Evolutionary conservation across 1,140 invertebrate genomes (phyloP).

Genomic region (Papilio xuthus): DNA sequence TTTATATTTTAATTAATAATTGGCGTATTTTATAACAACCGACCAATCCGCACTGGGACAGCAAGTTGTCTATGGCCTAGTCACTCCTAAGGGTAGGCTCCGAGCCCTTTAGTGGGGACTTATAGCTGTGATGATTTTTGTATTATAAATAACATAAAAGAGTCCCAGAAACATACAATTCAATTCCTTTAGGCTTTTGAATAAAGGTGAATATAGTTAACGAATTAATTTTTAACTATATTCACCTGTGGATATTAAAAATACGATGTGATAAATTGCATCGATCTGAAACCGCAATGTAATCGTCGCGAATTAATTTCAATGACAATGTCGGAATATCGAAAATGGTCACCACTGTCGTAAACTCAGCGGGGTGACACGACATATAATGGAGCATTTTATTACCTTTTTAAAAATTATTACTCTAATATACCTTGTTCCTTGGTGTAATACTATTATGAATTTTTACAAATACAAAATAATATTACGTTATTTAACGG

Average conservation of each 20-base stretch:
- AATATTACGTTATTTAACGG: background rate
- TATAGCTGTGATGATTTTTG: too few species aligned
- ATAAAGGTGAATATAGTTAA: background rate
- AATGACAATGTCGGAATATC: slow-evolving; percentile 33
- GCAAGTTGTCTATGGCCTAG: too few species aligned
- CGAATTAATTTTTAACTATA: background rate
- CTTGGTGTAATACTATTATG: slow-evolving; percentile 28
- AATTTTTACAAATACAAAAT: background rate
- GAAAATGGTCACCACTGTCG: slow-evolving; percentile 34
- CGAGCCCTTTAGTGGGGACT: too few species aligned
- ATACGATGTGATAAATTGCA: slow-evolving; percentile 31
- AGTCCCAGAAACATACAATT: too few species aligned
- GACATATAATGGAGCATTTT: slow-evolving; percentile 19
- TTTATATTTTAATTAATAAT: background rate
- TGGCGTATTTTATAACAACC: background rate
- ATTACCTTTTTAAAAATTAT: slow-evolving; percentile 3
- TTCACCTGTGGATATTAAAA: background rate
- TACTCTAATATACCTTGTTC: background rate
- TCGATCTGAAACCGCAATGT: slow-evolving; percentile 30
- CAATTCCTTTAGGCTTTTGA: too few species aligned
- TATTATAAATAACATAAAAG: too few species aligned
- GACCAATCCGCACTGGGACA: too few species aligned
- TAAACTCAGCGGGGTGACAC: slow-evolving; percentile 34
- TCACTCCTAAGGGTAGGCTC: too few species aligned
- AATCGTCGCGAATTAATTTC: slow-evolving; percentile 36